Percentiles rank a stretch among this genome's conserved stretches.
phyloP scores from a whole-genome alignment of 2,113 vertebrate species.

The Setophaga coronata region DNA sequence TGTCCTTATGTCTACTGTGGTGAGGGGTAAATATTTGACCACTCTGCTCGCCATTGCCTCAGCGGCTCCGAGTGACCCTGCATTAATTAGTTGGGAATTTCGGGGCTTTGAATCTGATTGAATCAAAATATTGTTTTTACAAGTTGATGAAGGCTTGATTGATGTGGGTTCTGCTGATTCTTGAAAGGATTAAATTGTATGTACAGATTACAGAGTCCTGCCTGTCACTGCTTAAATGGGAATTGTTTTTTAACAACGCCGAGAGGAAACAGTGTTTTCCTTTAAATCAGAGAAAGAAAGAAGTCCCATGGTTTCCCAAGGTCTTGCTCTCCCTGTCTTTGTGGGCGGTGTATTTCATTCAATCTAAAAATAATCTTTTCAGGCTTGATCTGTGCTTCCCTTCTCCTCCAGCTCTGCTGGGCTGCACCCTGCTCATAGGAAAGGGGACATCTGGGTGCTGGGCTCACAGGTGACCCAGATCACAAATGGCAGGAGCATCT shows the following conservation, averaged over 20 bases:
- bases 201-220: slow-evolving; percentile 89
- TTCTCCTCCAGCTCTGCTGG: background rate
- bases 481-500: background rate
- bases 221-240: slow-evolving; percentile 65
- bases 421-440: background rate
- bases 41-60: slow-evolving; percentile 61
- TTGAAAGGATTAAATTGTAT: slow-evolving; percentile 99
- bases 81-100: slow-evolving; percentile 82
- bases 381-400: background rate
- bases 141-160: slow-evolving; percentile 99
- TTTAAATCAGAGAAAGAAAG: slow-evolving; percentile 28
- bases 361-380: slow-evolving; percentile 20
- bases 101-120: slow-evolving; percentile 85
- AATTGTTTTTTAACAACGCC: slow-evolving; percentile 67
- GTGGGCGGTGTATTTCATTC: background rate
- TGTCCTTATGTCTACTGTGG: slow-evolving; percentile 51
- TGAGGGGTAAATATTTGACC: slow-evolving; percentile 83
- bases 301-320: slow-evolving; percentile 5
- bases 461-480: background rate
- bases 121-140: slow-evolving; percentile 98
- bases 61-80: slow-evolving; percentile 77
- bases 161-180: slow-evolving; percentile 90
- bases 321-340: background rate
- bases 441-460: background rate
- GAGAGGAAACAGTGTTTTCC: slow-evolving; percentile 45